These are phyloP conservation scores for Pitta sordida DNA, from an alignment of 2,113 vertebrate genomes.

Conservation along the genomic window DNA sequence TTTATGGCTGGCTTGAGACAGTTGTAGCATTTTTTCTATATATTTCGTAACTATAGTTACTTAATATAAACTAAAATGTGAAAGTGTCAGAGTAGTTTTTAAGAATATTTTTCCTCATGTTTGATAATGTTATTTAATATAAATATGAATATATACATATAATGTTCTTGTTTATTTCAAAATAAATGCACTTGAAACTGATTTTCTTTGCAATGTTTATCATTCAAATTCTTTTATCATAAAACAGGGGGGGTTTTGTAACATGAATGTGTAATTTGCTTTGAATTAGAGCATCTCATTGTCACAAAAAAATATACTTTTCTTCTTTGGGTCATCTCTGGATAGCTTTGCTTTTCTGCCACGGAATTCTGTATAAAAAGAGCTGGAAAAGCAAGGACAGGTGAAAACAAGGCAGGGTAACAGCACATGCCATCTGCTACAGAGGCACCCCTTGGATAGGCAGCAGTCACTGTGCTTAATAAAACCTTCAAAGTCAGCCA, in stretches of 20 bases:
- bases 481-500: neutral
- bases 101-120: constrained; percentile 41
- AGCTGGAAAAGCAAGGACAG: neutral
- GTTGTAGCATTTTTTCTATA: constrained; percentile 17
- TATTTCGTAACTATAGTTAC: neutral
- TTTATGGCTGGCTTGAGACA: constrained; percentile 31
- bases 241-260: neutral
- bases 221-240: neutral
- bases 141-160: constrained; percentile 14
- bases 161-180: constrained; percentile 21
- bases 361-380: neutral
- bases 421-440: constrained; percentile 12
- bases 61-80: constrained; percentile 36
- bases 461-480: neutral
- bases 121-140: constrained; percentile 56
- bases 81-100: constrained; percentile 40
- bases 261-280: neutral
- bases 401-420: neutral
- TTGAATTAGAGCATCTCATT: neutral
- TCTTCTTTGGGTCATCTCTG: neutral
- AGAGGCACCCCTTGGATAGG: neutral
- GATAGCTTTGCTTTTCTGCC: neutral
- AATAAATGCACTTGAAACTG: constrained; percentile 52
- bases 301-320: neutral
- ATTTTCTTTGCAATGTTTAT: neutral